Conservation (phyloP, 2,113 vertebrate genomes). For the Chaenogobius annularis region DNA sequence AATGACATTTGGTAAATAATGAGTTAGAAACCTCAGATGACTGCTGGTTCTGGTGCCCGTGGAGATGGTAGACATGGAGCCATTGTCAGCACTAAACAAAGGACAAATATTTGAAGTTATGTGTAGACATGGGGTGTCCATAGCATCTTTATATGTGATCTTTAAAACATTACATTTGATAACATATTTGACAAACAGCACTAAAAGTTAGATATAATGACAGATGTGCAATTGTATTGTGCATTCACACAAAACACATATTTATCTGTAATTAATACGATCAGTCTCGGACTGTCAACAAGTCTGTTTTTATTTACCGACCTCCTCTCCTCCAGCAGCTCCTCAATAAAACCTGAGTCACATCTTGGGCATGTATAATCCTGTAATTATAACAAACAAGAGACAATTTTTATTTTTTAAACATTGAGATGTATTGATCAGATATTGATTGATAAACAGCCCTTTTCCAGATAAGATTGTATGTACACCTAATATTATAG, state of each 20-base stretch:
- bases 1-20: slow-evolving; percentile 27
- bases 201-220: neutral
- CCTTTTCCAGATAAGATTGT: too few species aligned
- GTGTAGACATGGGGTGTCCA: neutral
- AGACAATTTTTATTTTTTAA: neutral
- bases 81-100: slow-evolving; percentile 83
- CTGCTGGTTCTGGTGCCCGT: slow-evolving; percentile 83
- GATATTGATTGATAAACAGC: too few species aligned
- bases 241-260: neutral
- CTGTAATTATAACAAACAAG: slow-evolving; percentile 58
- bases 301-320: slow-evolving; percentile 43
- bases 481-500: neutral
- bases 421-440: too few species aligned
- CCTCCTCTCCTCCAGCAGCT: slow-evolving; percentile 91
- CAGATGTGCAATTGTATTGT: neutral
- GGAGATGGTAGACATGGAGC: slow-evolving; percentile 80
- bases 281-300: neutral
- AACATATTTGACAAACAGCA: neutral
- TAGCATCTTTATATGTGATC: neutral
- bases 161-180: too few species aligned
- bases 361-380: slow-evolving; percentile 94
- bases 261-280: neutral
- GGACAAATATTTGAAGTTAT: slow-evolving; percentile 46
- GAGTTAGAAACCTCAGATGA: slow-evolving; percentile 84
- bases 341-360: slow-evolving; percentile 95